Evolutionary conservation across 1,140 invertebrate genomes (phyloP).

Genomic region (Diabrotica undecimpunctata): DNA sequence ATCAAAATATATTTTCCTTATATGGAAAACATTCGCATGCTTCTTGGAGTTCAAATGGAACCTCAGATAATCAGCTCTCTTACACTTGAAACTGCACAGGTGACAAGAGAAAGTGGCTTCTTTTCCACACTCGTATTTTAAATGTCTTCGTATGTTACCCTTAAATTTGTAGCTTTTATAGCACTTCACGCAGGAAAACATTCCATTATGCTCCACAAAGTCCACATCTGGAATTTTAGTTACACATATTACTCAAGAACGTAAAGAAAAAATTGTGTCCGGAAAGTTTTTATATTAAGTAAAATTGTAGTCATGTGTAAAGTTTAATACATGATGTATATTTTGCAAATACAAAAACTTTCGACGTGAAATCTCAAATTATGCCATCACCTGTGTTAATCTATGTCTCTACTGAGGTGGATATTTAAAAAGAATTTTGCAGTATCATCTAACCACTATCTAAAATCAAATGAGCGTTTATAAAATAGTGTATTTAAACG

Average conservation of each 20-base stretch:
- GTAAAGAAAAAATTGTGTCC: neutral
- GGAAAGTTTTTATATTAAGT: too few species aligned
- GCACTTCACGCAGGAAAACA: constrained; percentile 30
- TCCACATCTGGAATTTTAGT: constrained; percentile 12
- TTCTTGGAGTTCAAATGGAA: constrained; percentile 36
- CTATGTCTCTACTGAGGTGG: too few species aligned
- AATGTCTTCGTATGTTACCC: constrained; percentile 33
- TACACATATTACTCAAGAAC: neutral
- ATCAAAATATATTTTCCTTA: neutral
- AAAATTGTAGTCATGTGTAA: too few species aligned
- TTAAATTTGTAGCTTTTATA: constrained; percentile 37
- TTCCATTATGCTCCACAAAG: constrained; percentile 29
- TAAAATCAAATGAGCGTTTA: too few species aligned
- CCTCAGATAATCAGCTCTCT: constrained; percentile 33
- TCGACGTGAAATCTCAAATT: too few species aligned
- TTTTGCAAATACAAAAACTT: too few species aligned
- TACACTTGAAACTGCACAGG: constrained; percentile 47
- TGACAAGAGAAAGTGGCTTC: constrained; percentile 47
- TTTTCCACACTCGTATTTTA: constrained; percentile 43
- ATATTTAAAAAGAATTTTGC: too few species aligned
- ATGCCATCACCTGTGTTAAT: too few species aligned
- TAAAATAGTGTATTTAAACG: too few species aligned
- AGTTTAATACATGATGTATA: too few species aligned
- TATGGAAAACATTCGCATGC: constrained; percentile 18
- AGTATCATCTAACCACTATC: too few species aligned